Evolutionary conservation across 2,113 vertebrate genomes (phyloP).

Genomic region (Apus apus): DNA sequence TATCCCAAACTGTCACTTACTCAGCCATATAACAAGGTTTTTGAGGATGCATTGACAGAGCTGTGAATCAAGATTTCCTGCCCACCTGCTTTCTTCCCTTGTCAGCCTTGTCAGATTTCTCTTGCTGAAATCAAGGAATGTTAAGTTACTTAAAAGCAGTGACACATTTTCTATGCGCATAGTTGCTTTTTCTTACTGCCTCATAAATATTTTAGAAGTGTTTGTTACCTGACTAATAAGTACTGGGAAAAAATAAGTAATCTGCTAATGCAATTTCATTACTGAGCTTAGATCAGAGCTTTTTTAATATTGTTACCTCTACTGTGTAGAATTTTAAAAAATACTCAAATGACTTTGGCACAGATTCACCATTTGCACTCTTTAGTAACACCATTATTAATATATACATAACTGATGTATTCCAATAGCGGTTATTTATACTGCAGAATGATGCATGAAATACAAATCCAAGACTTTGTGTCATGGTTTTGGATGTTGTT

Average conservation of each 20-base stretch:
- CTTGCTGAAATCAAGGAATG: conserved; percentile 18
- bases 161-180: background rate
- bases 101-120: conserved; percentile 51
- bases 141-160: conserved; percentile 15
- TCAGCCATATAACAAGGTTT: conserved; percentile 29
- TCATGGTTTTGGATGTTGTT: background rate
- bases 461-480: background rate
- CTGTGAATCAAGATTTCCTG: conserved; percentile 51
- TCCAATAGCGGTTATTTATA: background rate
- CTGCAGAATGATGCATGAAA: background rate
- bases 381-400: background rate
- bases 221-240: conserved; percentile 54
- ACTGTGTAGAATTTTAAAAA: conserved; percentile 18
- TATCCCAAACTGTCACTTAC: conserved; percentile 21
- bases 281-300: conserved; percentile 12
- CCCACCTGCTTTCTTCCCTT: conserved; percentile 38
- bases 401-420: background rate
- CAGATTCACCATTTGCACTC: background rate
- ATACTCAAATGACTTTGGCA: background rate
- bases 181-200: background rate
- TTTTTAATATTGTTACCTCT: background rate
- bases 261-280: conserved; percentile 6
- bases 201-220: conserved; percentile 55
- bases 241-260: background rate
- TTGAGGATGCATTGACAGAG: conserved; percentile 37